A percentile compares a stretch with the other conserved stretches of the same genome.
Evolutionary conservation across 2,888 invertebrate genomes (phyloP).

Genomic region (Andrena chrysosceles): DNA sequence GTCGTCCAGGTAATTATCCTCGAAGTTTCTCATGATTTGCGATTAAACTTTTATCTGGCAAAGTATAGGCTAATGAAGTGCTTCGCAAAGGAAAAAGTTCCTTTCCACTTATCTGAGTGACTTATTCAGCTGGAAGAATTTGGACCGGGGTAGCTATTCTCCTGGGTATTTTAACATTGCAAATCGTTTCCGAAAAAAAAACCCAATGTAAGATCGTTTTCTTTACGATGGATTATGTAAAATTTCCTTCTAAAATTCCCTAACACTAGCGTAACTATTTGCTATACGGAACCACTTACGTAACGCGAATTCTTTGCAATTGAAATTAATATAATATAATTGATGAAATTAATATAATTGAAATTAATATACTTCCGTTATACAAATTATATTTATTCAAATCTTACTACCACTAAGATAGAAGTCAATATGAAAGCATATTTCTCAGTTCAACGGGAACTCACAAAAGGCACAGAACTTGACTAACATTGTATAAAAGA

Average conservation of each 20-base stretch:
- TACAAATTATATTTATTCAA: no score
- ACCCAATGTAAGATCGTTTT: not conserved
- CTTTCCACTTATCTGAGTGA: not conserved
- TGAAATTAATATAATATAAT: not conserved
- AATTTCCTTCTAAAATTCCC: not conserved
- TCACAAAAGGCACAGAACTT: no score
- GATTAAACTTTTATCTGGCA: not conserved
- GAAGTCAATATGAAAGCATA: no score
- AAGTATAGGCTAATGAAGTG: not conserved
- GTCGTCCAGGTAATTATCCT: not conserved
- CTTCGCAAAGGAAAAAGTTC: not conserved
- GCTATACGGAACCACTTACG: not conserved
- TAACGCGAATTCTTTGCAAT: not conserved
- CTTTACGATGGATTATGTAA: conserved; percentile 9
- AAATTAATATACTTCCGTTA: not conserved
- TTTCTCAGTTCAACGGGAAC: no score
- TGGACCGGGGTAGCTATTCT: no score
- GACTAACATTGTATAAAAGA: no score
- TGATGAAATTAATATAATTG: no score
- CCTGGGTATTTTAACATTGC: not conserved
- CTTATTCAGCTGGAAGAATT: not conserved
- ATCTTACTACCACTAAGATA: no score
- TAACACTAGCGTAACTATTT: not conserved
- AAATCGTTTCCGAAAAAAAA: not conserved
- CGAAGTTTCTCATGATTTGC: not conserved